phyloP scores from a whole-genome alignment of 2,797 vertebrate species.

The Xenentodon cancila region DNA sequence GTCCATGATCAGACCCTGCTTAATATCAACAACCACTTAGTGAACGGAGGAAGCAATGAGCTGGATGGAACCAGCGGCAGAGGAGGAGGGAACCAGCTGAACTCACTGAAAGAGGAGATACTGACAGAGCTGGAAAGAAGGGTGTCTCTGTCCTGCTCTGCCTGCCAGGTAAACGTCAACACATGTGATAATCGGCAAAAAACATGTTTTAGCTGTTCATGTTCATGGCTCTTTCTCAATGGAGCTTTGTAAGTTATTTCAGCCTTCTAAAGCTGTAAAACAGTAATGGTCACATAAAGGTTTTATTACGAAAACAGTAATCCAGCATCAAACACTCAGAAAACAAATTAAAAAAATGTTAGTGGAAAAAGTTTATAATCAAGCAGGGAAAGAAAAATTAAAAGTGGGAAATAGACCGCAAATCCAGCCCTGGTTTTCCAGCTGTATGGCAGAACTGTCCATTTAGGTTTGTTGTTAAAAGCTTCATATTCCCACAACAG shows the following conservation, averaged over 20 bases:
- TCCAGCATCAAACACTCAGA: background rate
- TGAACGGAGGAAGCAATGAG: conserved; percentile 62
- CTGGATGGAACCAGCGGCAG: conserved; percentile 53
- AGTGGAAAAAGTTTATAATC: too few species aligned
- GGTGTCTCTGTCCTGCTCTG: conserved; percentile 86
- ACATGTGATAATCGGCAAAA: background rate
- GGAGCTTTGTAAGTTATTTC: conserved; percentile 8
- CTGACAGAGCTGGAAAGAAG: conserved; percentile 86
- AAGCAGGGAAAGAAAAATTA: too few species aligned
- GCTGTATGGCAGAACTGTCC: too few species aligned
- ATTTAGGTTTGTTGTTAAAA: too few species aligned
- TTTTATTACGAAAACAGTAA: too few species aligned
- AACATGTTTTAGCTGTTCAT: background rate
- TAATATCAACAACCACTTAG: conserved; percentile 85
- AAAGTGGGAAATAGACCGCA: too few species aligned
- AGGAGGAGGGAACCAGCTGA: conserved; percentile 59
- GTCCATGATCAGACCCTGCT: conserved; percentile 86
- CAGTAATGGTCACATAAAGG: conserved; percentile 17
- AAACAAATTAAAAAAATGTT: background rate
- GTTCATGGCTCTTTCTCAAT: background rate
- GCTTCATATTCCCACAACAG: too few species aligned
- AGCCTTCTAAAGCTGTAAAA: conserved; percentile 23
- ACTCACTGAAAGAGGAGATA: conserved; percentile 72
- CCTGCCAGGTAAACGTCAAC: conserved; percentile 79
- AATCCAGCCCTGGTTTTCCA: too few species aligned